Evolutionary conservation across 2,888 invertebrate species (phyloP), one percentile per base, ranked within the genome.

Genomic region (Eurytoma californica): DNA sequence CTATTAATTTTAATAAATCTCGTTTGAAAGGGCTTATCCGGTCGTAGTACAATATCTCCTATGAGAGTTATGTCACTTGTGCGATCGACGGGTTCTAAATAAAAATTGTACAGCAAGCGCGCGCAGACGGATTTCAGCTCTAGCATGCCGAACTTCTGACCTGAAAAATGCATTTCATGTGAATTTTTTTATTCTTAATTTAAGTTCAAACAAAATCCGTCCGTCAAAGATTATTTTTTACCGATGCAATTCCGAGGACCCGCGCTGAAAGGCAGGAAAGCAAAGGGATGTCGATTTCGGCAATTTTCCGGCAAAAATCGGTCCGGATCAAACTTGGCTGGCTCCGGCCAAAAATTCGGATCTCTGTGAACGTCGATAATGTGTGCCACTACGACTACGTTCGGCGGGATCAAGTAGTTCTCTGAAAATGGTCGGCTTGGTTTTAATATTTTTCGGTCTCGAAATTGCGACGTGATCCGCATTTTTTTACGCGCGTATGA

Each of bases 361-460:
- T 94, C 92, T 3, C 93, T 92, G 88, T 95, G 95, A 9, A 94
- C 85, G 83, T 94, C 93, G 82, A 90, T 93, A n/a, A 94, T 92
- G 63, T 92, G 2, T 9, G 14, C 20, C 24, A 60, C 24, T 28
- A 91, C 28, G 49, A 90, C 87, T 0, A 91, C 89, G 5, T 91
- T 91, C 58, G 90, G 89, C 0, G 94, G 93, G 68, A 94, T 83
- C 13, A 85, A 80, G 82, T 91, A 91, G 63, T 90, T 88, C 82
- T 90, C 92, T 92, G 24, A 57, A 79, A 60, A 69, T 18, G 12
- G 70, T 74, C 72, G 24, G 24, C 24, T 24, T 24, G 24, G 24
- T 24, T 24, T 24, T 24, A 24, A 24, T 24, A 2, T 24, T 24
- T 24, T 24, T 24, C 24, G 24, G 24, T 24, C 24, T 24, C 24